Conservation (phyloP, 2,113 vertebrate genomes). For the Lasiurus borealis region DNA sequence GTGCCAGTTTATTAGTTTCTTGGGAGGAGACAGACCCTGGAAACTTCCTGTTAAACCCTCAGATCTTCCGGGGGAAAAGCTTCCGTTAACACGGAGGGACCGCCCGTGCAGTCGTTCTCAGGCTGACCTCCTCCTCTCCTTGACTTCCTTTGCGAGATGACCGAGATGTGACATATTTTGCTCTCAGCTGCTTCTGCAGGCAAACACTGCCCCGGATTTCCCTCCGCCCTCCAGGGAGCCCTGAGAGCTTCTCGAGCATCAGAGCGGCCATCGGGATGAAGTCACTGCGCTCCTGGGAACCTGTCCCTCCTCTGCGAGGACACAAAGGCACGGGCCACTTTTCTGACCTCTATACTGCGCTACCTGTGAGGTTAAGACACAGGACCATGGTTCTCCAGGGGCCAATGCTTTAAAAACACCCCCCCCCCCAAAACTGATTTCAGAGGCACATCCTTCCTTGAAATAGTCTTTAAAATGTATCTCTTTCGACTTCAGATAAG, state of each 20-base stretch:
- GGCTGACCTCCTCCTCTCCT: not conserved
- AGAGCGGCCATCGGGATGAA: not conserved
- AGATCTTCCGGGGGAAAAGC: not conserved
- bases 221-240: not conserved
- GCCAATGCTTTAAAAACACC: not conserved
- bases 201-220: not conserved
- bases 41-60: not conserved
- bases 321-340: not conserved
- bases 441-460: not conserved
- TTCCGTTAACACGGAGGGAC: not conserved
- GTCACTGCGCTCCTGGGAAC: not conserved
- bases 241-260: not conserved
- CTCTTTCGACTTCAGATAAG: not conserved
- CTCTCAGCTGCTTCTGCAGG: not conserved
- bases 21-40: not conserved
- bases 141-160: slow-evolving; percentile 20
- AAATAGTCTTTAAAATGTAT: too few species aligned
- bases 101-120: not conserved
- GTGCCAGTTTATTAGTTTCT: not conserved
- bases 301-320: not conserved
- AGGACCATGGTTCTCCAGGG: not conserved
- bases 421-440: not conserved
- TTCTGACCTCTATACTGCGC: not conserved
- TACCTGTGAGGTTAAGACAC: not conserved
- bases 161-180: not conserved